phyloP scores from a whole-genome alignment of 2,888 invertebrate genomes.

The Ferdinandea cuprea region DNA sequence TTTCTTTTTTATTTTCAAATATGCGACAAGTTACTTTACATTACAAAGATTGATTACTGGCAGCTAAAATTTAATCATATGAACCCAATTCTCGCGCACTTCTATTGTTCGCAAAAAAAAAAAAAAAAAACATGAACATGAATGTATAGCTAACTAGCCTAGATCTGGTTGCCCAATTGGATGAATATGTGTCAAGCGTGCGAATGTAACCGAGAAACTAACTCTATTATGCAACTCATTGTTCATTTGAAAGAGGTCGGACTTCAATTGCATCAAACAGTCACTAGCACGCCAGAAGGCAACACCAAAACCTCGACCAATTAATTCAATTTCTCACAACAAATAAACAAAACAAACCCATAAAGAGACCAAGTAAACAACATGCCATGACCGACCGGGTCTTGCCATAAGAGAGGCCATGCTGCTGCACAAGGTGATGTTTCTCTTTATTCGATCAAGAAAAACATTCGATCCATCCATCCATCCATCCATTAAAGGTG shows the following conservation, averaged over 20 bases:
- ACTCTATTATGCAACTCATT: conserved; percentile 68
- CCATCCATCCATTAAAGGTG: conserved; percentile 14
- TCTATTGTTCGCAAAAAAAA: conserved; percentile 2
- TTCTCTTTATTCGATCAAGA: conserved; percentile 15
- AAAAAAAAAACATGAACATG: too few species aligned
- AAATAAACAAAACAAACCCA: conserved; percentile 50
- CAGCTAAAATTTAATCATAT: not conserved
- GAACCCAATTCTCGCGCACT: not conserved
- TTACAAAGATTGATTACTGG: not conserved
- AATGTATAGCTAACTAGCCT: too few species aligned
- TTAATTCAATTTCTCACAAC: conserved; percentile 70
- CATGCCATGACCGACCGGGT: conserved; percentile 57
- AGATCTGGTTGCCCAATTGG: conserved; percentile 49
- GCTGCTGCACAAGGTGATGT: conserved; percentile 7
- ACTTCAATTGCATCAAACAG: conserved; percentile 64
- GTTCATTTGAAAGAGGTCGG: conserved; percentile 49
- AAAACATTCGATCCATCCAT: not conserved
- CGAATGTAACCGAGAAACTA: conserved; percentile 35
- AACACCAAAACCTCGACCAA: conserved; percentile 50
- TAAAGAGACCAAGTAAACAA: conserved; percentile 49
- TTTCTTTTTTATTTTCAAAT: too few species aligned
- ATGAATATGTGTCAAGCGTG: conserved; percentile 65
- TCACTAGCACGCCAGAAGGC: not conserved
- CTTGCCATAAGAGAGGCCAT: conserved; percentile 58
- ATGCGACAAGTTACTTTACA: too few species aligned